Conservation (phyloP, 2,797 vertebrate genomes). For the Lepus oiostolus region DNA sequence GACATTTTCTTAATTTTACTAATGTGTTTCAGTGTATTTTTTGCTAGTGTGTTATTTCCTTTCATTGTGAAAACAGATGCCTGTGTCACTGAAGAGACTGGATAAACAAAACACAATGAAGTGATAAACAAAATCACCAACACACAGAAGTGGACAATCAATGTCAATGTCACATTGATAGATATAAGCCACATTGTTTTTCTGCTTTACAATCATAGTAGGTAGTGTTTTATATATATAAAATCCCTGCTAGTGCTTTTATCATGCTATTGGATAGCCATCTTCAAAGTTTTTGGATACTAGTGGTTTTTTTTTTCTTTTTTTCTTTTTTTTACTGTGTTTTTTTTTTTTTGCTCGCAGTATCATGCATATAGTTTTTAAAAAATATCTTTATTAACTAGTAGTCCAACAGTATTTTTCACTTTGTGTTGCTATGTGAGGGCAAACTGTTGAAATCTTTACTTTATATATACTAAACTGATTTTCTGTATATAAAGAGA, state of each 20-base stretch:
- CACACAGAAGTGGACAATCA: not conserved
- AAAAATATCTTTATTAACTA: not conserved
- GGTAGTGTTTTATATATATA: not conserved
- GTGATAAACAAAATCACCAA: not conserved
- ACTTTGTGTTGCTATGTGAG: too few relatives aligned
- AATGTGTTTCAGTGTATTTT: not conserved
- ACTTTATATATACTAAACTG: too few relatives aligned
- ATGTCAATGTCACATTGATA: not conserved
- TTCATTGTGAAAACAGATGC: constrained; percentile 24
- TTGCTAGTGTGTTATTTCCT: not conserved
- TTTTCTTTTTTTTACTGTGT: not conserved
- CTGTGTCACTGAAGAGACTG: not conserved
- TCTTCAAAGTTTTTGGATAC: not conserved
- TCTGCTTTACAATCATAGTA: not conserved
- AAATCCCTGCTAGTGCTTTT: not conserved
- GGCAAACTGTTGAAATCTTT: too few relatives aligned
- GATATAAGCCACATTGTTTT: not conserved
- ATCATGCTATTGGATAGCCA: not conserved
- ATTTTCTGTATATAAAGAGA: too few relatives aligned
- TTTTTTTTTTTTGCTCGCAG: not conserved
- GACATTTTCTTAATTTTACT: not conserved
- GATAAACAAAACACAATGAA: not conserved
- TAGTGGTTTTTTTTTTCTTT: not conserved
- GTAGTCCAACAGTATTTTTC: too few relatives aligned
- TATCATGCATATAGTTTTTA: not conserved